Evolutionary conservation across 2,113 vertebrate genomes (phyloP), one percentile per base, ranked within the genome.

Genomic region (Phainopepla nitens): DNA sequence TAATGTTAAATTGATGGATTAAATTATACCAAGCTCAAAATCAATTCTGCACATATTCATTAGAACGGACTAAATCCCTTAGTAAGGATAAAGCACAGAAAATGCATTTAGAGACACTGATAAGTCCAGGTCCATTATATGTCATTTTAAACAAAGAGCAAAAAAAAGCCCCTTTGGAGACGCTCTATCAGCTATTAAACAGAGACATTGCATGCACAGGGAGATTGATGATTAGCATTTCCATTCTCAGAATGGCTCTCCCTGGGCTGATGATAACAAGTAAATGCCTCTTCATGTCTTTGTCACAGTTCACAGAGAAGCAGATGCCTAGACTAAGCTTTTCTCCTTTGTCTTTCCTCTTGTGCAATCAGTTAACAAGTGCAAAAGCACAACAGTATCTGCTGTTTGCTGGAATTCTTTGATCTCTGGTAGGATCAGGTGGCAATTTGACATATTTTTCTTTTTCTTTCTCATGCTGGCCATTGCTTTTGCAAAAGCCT

Each of bases 1-100:
- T 98, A 98, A 99, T 98, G 98, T 98, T 99, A 99, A 99, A 99
- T 98, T 99, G 99, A 99, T 99, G 98, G 98, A 99, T 99, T 99
- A 99, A 99, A 99, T 99, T 99, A 99, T 98, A 98, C 98, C 96
- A 96, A 98, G 98, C 98, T 98, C 97, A 97, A 97, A 99, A 99
- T 99, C 99, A 98, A 98, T 98, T 98, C 98, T 98, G 98, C 97
- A 96, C 97, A 94, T 97, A 96, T 98, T 98, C 98, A 98, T 98
- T 98, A 98, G 98, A 97, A 98, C 64, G 94, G 96, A 97, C 98
- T 94, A 97, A 98, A 98, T 98, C 98, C 98, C 98, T 97, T 97
- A 95, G 96, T 96, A 98, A 97, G 97, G 97, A 96, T 97, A 96
- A 98, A 98, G 98, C 96, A 88, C 97, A 97, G 97, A 98, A 98